Conservation (phyloP, 2,888 invertebrate species). For the Eucera pruinosa region DNA sequence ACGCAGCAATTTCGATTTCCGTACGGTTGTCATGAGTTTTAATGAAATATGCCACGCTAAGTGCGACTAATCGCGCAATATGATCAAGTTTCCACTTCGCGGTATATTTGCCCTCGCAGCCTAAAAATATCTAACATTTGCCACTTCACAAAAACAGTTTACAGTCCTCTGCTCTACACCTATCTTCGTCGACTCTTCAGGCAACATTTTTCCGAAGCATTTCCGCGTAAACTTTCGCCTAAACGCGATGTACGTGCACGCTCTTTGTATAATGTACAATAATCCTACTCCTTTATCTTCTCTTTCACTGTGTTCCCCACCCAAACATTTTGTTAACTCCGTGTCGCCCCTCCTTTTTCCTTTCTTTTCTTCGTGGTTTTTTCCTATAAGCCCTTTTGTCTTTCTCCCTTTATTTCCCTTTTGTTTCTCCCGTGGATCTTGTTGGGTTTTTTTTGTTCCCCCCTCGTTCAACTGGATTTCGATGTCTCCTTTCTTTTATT, state of each 20-base stretch:
- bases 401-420: constrained; percentile 5
- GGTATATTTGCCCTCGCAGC: too few species aligned
- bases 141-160: too few species aligned
- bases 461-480: neutral
- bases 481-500: neutral
- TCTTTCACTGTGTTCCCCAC: neutral
- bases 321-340: constrained; percentile 8
- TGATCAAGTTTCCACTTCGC: constrained; percentile 34
- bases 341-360: neutral
- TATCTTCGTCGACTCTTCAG: constrained; percentile 28
- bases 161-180: constrained; percentile 5
- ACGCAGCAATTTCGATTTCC: constrained; percentile 46
- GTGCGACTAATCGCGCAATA: constrained; percentile 47
- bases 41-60: constrained; percentile 58
- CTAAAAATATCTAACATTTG: too few species aligned
- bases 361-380: neutral
- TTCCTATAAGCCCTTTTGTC: neutral
- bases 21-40: constrained; percentile 47
- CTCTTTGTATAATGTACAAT: constrained; percentile 33
- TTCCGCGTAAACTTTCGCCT: constrained; percentile 8
- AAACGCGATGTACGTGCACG: constrained; percentile 15
- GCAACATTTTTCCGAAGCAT: constrained; percentile 8
- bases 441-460: constrained; percentile 12
- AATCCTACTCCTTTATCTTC: constrained; percentile 6
- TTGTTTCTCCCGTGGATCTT: neutral